Conservation (phyloP, 2,113 vertebrate species). For the Cervus canadensis region DNA sequence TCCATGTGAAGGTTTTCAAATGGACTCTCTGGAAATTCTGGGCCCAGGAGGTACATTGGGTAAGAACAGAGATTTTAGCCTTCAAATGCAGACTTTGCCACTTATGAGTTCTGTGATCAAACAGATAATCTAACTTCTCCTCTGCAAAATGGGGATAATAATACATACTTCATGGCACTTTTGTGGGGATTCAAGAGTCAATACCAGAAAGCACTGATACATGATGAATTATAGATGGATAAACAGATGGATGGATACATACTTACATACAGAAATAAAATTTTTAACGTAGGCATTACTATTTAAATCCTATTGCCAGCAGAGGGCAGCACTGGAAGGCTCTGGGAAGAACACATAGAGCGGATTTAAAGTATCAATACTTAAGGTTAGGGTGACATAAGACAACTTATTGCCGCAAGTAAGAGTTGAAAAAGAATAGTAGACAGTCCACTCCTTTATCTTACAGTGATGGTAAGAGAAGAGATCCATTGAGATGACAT, state of each 20-base stretch:
- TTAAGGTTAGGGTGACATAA: neutral
- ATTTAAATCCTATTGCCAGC: neutral
- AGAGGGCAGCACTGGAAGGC: neutral
- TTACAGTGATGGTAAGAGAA: neutral
- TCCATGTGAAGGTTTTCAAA: neutral
- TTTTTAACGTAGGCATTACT: neutral
- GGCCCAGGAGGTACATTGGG: neutral
- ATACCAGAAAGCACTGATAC: neutral
- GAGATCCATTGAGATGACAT: neutral
- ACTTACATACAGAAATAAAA: neutral
- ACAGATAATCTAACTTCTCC: neutral
- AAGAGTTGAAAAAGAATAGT: neutral
- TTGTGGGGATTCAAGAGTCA: neutral
- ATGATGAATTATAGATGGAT: neutral
- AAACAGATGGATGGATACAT: neutral
- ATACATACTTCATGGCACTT: neutral
- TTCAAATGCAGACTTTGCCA: neutral
- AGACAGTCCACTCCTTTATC: neutral
- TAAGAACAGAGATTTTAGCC: neutral
- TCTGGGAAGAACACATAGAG: neutral
- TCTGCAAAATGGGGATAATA: neutral
- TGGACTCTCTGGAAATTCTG: neutral
- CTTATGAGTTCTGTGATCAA: neutral
- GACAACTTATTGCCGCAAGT: neutral
- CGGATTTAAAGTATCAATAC: neutral